A percentile compares a stretch with the other conserved stretches of the same genome.
Evolutionary conservation across 2,797 vertebrate genomes (phyloP).

Genomic region (Falco rusticolus): DNA sequence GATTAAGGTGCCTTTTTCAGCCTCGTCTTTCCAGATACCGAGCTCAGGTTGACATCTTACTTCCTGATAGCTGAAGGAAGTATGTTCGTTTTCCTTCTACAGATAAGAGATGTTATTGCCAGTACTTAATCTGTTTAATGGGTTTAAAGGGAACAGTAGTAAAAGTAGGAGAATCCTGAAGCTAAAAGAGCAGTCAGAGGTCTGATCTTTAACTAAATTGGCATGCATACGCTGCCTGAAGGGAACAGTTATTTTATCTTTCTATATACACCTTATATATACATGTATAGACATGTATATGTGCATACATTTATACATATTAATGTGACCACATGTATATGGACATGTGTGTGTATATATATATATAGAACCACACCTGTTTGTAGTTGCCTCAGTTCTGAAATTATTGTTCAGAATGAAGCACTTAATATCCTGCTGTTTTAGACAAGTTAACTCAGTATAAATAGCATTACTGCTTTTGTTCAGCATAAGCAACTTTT

Average conservation of each 20-base stretch:
- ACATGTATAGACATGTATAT: too few species aligned
- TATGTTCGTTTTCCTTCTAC: neutral
- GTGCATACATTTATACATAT: neutral
- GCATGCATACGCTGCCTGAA: neutral
- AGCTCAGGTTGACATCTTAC: neutral
- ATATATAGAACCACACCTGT: too few species aligned
- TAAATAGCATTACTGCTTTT: neutral
- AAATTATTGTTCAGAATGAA: neutral
- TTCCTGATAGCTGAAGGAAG: neutral
- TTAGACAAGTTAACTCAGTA: neutral
- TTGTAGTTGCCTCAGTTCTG: neutral
- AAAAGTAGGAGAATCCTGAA: neutral
- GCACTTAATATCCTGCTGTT: neutral
- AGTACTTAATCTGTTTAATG: neutral
- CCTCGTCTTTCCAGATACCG: too few species aligned
- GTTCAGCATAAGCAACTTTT: neutral
- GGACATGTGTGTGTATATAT: accelerated
- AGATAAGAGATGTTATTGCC: neutral
- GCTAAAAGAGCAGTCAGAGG: neutral
- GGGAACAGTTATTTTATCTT: neutral
- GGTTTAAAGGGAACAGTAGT: neutral
- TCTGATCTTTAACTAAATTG: neutral
- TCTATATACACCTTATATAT: neutral
- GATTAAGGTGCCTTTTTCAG: neutral
- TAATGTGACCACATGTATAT: neutral